Evolutionary conservation across 2,113 vertebrate genomes (phyloP), one percentile per base, ranked within the genome.

Genomic region (Merops nubicus): DNA sequence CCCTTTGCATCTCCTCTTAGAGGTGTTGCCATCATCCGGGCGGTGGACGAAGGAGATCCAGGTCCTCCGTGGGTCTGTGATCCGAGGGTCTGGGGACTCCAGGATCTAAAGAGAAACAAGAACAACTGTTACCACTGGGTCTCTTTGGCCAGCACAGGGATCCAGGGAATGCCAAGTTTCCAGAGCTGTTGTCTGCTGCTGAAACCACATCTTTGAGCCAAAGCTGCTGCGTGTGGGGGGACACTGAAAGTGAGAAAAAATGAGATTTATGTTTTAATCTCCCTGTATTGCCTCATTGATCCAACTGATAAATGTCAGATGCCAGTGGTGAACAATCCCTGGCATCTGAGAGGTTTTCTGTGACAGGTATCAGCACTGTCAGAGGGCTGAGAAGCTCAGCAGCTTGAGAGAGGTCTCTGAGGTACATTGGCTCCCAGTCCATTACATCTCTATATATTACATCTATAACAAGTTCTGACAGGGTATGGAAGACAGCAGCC

Each of bases 1-100:
- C 48, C 98, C 97, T 92, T 98, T 98, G 93, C 98, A 98, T 73
- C 88, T 99, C 91, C 98, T 99, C 97, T 96, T 98, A 34, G 98
- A 97, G 62, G 93, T 97, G 93, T 92, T 98, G 2, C 97, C 92
- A 5, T 98, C 98, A 7, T 99, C 98, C 0, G 99, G 99, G 89
- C 99, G 97, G 88, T 99, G 98, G 50, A 99, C 98, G 88, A 99
- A 99, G 97, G 98, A 99, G 97, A 99, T 98, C 99, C 99, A 99
- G 29, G 99, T 99, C 47, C 95, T 97, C 43, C 98, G 98, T 3
- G 99, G 99, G 56, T 99, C 99, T 15, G 99, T 98, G 94, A 98
- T 88, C 77, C 98, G 98, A n/a, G 97, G 97, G 33, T 96, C 98
- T 3, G 90, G 65, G 36, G 98, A 91, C 47, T 99, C 98, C 8